These are phyloP conservation scores for Popillia japonica DNA, from an alignment of 1,140 invertebrate genomes.

Conservation along the genomic window DNA sequence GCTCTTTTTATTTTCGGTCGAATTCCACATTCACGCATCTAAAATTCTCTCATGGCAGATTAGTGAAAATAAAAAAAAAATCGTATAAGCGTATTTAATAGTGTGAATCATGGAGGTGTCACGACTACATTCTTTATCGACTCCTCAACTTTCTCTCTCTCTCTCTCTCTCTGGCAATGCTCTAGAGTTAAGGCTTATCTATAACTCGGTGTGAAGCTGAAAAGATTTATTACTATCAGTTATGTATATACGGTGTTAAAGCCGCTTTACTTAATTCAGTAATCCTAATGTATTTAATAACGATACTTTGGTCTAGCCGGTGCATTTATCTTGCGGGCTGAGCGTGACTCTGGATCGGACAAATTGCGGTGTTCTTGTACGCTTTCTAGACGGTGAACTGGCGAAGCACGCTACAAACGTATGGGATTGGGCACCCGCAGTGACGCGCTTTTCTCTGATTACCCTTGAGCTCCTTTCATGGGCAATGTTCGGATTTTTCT, in stretches of 20 bases:
- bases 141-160: too few species aligned
- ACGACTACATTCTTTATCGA: conserved; percentile 15
- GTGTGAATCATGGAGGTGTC: conserved; percentile 25
- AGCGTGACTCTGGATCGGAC: conserved; percentile 43
- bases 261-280: conserved; percentile 29
- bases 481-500: not conserved
- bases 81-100: not conserved
- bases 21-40: not conserved
- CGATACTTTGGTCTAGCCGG: conserved; percentile 42
- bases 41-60: not conserved
- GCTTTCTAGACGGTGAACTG: not conserved
- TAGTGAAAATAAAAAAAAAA: not conserved
- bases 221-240: not conserved
- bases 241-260: conserved; percentile 2
- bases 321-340: conserved; percentile 42
- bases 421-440: not conserved
- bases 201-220: not conserved
- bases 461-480: not conserved
- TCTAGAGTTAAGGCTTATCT: not conserved
- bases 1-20: not conserved
- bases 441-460: not conserved
- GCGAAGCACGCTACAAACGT: not conserved
- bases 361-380: conserved; percentile 40
- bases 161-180: not conserved
- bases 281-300: conserved; percentile 45